Conservation (phyloP, 2,113 vertebrate species). For the Amia ocellicauda region DNA sequence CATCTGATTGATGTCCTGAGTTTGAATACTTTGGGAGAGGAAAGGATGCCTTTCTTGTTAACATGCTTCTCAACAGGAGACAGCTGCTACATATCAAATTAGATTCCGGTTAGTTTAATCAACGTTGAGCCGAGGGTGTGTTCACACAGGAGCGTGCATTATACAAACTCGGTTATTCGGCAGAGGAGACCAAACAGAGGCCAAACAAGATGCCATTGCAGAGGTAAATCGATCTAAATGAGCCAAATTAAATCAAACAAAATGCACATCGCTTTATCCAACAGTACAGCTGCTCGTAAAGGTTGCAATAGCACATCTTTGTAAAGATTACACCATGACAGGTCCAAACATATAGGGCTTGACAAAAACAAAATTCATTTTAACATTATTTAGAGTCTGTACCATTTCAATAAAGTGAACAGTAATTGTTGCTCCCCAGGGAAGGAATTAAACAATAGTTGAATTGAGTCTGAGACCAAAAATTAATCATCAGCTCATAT, state of each 20-base stretch:
- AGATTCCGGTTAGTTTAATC: neutral
- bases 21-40: slow-evolving; percentile 16
- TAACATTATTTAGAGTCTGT: no score
- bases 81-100: slow-evolving; percentile 12
- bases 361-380: no score
- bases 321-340: neutral
- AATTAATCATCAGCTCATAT: no score
- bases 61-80: slow-evolving; percentile 3
- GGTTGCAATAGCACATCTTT: neutral
- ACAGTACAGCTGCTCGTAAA: neutral
- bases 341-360: neutral
- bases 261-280: no score
- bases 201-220: no score
- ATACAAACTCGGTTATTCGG: neutral
- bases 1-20: slow-evolving; percentile 34
- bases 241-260: no score
- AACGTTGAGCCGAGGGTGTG: neutral
- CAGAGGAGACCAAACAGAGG: neutral
- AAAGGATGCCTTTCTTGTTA: slow-evolving; percentile 14
- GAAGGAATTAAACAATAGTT: no score
- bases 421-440: no score
- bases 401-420: no score
- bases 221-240: no score
- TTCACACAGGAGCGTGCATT: slow-evolving; percentile 11
- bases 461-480: no score